Conservation (phyloP, 2,113 vertebrate species). For the Piaya cayana region DNA sequence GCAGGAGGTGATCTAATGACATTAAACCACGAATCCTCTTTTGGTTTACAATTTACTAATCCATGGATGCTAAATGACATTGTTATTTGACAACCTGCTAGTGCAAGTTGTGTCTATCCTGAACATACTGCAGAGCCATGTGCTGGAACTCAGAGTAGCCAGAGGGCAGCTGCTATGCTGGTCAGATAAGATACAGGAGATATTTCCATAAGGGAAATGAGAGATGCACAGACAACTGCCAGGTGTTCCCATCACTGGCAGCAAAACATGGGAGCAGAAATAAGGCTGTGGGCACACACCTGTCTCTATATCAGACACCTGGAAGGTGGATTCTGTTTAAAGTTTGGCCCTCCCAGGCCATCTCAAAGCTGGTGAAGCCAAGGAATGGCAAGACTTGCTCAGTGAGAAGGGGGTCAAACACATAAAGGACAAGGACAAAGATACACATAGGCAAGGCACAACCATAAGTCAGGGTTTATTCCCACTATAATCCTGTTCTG, state of each 20-base stretch:
- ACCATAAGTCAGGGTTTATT: not conserved
- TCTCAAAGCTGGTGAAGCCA: not conserved
- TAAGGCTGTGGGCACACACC: not conserved
- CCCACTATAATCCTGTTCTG: not conserved
- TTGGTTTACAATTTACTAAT: not conserved
- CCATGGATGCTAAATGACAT: rapidly evolving
- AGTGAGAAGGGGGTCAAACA: not conserved
- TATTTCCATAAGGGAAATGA: not conserved
- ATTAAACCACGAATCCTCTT: not conserved
- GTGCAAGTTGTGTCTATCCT: not conserved
- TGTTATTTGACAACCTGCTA: not conserved
- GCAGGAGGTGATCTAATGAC: not conserved
- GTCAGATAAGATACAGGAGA: not conserved
- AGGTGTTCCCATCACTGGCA: not conserved
- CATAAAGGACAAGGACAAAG: not conserved
- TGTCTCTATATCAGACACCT: not conserved
- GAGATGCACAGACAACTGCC: rapidly evolving
- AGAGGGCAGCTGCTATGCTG: not conserved
- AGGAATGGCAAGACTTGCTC: not conserved
- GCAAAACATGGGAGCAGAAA: not conserved
- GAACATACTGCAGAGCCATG: not conserved
- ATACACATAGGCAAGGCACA: not conserved
- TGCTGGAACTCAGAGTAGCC: not conserved
- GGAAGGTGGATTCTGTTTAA: not conserved
- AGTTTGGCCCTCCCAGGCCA: not conserved